phyloP scores from a whole-genome alignment of 2,888 invertebrate genomes.

The Ophraella communa region DNA sequence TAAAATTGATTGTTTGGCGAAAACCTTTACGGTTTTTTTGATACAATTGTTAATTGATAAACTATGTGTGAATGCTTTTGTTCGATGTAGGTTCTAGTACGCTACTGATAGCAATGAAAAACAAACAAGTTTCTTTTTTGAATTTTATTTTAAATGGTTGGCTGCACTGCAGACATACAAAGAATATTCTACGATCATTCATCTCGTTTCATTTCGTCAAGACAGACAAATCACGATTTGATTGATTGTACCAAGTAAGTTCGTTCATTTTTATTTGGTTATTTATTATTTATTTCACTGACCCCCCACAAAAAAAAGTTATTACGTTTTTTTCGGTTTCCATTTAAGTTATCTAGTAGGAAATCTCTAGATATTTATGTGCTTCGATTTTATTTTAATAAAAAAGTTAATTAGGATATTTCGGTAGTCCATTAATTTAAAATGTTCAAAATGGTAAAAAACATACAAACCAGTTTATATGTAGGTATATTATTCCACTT shows the following conservation, averaged over 20 bases:
- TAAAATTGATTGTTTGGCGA: too few relatives aligned
- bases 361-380: not conserved
- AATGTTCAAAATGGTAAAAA: not conserved
- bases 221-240: constrained; percentile 44
- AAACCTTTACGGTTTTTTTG: not conserved
- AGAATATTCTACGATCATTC: constrained; percentile 32
- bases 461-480: too few relatives aligned
- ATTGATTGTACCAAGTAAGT: constrained; percentile 40
- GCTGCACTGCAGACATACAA: constrained; percentile 32
- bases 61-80: not conserved
- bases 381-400: not conserved
- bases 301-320: constrained; percentile 6
- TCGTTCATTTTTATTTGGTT: constrained; percentile 3
- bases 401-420: not conserved
- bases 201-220: constrained; percentile 42
- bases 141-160: constrained; percentile 28
- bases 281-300: constrained; percentile 10
- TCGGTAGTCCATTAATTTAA: not conserved
- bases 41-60: not conserved
- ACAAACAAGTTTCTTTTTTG: constrained; percentile 21
- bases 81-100: not conserved
- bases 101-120: constrained; percentile 10
- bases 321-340: not conserved
- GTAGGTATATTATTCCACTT: too few relatives aligned
- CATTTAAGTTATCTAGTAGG: not conserved